These are phyloP conservation scores for Dichetophora obliterata DNA, from an alignment of 2,888 invertebrate species.

Conservation along the genomic window DNA sequence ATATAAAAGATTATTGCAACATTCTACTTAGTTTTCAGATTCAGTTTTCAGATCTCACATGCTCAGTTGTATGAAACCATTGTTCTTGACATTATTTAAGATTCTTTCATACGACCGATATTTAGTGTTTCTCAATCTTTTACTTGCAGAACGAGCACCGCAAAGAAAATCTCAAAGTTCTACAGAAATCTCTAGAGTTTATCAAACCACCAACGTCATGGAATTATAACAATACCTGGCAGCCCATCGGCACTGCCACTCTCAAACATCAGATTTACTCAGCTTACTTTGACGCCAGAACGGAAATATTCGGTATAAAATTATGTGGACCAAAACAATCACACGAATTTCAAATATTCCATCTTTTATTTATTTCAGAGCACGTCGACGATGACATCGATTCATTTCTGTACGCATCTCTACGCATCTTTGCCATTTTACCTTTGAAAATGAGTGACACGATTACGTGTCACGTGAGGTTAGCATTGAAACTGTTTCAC, in stretches of 20 bases:
- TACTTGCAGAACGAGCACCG: slow-evolving; percentile 58
- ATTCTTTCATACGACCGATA: not conserved
- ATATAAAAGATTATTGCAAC: no score
- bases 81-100: not conserved
- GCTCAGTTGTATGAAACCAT: not conserved
- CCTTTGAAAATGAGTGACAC: slow-evolving; percentile 54
- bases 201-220: slow-evolving; percentile 60
- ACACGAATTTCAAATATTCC: slow-evolving; percentile 27
- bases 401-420: slow-evolving; percentile 52
- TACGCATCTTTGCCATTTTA: slow-evolving; percentile 63
- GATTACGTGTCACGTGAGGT: slow-evolving; percentile 61
- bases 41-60: not conserved
- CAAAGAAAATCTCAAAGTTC: slow-evolving; percentile 56
- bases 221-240: slow-evolving; percentile 66
- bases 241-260: slow-evolving; percentile 59
- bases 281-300: slow-evolving; percentile 68
- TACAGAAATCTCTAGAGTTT: slow-evolving; percentile 58
- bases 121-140: not conserved
- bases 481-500: not conserved
- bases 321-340: slow-evolving; percentile 15
- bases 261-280: slow-evolving; percentile 66
- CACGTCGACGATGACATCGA: slow-evolving; percentile 10
- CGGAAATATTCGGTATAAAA: slow-evolving; percentile 59
- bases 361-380: slow-evolving; percentile 1
- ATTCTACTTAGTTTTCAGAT: no score